Percentiles rank a stretch among this genome's conserved stretches.
Evolutionary conservation across 1,140 invertebrate species (phyloP).

Genomic region (Mycetomoellerius zeteki): DNA sequence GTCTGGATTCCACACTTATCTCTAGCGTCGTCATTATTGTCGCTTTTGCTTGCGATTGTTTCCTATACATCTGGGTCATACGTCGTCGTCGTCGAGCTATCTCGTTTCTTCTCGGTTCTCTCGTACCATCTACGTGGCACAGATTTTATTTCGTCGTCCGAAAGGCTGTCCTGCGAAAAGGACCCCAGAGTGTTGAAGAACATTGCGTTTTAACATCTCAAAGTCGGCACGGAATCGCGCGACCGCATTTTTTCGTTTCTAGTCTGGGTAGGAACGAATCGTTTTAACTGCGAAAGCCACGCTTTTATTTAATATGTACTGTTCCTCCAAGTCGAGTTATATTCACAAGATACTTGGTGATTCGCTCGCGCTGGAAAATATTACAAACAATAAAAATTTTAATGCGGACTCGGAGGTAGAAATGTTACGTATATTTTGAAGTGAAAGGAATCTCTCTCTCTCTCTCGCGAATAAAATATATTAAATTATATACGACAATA

Average conservation of each 20-base stretch:
- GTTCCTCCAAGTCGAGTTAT: neutral
- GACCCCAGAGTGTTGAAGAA: slow-evolving; percentile 17
- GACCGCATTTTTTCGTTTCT: neutral
- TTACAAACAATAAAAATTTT: slow-evolving; percentile 17
- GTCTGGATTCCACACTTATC: slow-evolving; percentile 70
- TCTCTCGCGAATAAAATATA: neutral
- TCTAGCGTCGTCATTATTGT: slow-evolving; percentile 70
- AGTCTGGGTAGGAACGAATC: neutral
- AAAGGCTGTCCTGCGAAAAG: slow-evolving; percentile 49
- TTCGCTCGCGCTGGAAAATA: slow-evolving; percentile 13
- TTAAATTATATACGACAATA: neutral
- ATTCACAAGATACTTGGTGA: slow-evolving; percentile 2
- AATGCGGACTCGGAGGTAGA: neutral
- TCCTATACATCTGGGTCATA: slow-evolving; percentile 62
- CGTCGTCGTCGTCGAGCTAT: slow-evolving; percentile 25
- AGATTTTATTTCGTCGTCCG: slow-evolving; percentile 46
- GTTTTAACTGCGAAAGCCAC: neutral
- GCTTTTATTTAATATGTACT: neutral
- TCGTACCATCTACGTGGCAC: slow-evolving; percentile 8
- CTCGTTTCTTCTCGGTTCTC: slow-evolving; percentile 8
- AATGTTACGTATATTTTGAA: slow-evolving; percentile 4
- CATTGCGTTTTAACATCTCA: neutral
- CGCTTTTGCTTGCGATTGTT: slow-evolving; percentile 54
- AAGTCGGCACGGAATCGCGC: slow-evolving; percentile 34
- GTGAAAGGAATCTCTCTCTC: neutral